Conservation (phyloP, 2,888 invertebrate genomes). For the Apamea sordens region DNA sequence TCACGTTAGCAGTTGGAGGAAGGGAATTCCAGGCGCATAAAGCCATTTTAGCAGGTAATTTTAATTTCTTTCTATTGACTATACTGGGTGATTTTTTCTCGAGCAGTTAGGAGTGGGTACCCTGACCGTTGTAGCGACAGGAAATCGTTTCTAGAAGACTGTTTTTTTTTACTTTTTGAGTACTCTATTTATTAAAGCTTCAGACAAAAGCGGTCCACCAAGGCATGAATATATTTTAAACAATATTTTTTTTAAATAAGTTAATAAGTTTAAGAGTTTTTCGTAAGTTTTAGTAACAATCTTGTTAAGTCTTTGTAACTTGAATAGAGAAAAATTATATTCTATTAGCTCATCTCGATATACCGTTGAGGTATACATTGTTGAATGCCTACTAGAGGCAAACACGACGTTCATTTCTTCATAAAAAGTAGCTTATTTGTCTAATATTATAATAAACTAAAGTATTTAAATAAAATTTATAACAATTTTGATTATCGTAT, state of each 20-base stretch:
- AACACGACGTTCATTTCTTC: background rate
- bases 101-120: background rate
- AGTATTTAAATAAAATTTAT: slow-evolving; percentile 1
- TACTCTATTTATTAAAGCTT: background rate
- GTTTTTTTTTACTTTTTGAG: background rate
- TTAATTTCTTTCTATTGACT: background rate
- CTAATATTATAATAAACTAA: background rate
- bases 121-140: background rate
- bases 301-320: too few relatives aligned
- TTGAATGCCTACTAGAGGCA: background rate
- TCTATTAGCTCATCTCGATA: background rate
- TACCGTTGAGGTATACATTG: background rate
- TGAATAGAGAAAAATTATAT: too few relatives aligned
- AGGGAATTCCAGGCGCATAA: slow-evolving; percentile 98
- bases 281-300: too few relatives aligned
- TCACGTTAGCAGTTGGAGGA: slow-evolving; percentile 97
- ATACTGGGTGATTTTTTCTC: background rate
- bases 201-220: background rate
- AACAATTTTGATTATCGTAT: slow-evolving; percentile 3
- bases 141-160: background rate
- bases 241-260: background rate
- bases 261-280: too few relatives aligned
- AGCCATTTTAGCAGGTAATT: slow-evolving; percentile 97
- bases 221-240: background rate
- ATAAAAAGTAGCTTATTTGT: background rate